Conservation (phyloP, 2,888 invertebrate species). For the Limnephilus rhombicus region DNA sequence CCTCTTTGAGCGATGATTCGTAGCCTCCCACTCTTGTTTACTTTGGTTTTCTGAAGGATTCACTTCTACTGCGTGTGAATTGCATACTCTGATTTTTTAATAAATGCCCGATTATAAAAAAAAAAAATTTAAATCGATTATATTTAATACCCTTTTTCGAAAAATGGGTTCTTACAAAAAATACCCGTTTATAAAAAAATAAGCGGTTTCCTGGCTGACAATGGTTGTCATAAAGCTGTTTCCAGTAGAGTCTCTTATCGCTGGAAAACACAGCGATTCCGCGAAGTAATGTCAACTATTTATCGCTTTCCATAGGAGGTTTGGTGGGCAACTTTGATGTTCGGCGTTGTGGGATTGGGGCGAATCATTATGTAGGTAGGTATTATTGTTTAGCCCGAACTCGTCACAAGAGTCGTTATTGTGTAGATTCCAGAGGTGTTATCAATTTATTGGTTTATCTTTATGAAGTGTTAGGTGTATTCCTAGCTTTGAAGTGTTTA, state of each 20-base stretch:
- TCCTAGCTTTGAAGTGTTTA: neutral
- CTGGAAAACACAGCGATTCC: conserved; percentile 6
- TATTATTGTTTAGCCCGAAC: no score
- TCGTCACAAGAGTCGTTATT: neutral
- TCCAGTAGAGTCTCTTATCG: neutral
- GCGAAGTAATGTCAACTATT: conserved; percentile 2
- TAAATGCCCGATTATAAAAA: neutral
- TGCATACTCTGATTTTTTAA: no score
- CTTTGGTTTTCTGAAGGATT: no score
- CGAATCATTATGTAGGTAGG: neutral
- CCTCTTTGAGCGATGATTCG: no score
- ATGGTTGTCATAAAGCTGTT: conserved; percentile 13
- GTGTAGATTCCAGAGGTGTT: neutral
- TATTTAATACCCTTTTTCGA: no score
- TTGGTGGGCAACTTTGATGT: neutral
- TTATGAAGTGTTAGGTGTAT: neutral
- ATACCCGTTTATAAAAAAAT: no score
- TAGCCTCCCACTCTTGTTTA: no score
- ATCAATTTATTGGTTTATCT: neutral
- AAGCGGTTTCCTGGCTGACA: neutral
- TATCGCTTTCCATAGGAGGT: neutral
- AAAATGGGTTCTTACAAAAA: no score
- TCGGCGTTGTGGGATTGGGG: neutral
- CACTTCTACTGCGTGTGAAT: no score
- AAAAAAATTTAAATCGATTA: no score